Conservation (phyloP, 2,888 invertebrate genomes). For the Labia minor region DNA sequence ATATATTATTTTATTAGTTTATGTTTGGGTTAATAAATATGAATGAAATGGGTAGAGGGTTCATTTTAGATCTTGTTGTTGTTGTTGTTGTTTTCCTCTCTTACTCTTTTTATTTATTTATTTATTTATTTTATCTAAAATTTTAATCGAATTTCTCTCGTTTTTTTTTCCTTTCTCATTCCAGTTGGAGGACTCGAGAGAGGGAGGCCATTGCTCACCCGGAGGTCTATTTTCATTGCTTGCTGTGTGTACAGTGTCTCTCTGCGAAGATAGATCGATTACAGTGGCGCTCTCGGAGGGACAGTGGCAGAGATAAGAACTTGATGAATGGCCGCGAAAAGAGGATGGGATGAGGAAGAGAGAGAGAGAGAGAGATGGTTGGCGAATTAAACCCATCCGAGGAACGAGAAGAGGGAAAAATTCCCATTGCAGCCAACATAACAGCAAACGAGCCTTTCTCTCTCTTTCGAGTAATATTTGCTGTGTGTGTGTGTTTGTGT, state of each 20-base stretch:
- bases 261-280: conserved; percentile 13
- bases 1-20: too few relatives aligned
- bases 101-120: neutral
- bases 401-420: neutral
- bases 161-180: neutral
- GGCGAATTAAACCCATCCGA: neutral
- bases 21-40: too few relatives aligned
- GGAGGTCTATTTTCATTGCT: conserved; percentile 5
- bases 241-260: conserved; percentile 4
- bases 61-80: too few relatives aligned
- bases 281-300: conserved; percentile 13
- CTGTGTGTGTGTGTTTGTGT: too few relatives aligned
- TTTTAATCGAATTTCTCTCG: neutral
- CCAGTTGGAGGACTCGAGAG: too few relatives aligned
- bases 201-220: neutral
- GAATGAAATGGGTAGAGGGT: too few relatives aligned
- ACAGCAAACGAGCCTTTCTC: neutral
- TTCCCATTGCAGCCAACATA: conserved; percentile 6
- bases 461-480: neutral
- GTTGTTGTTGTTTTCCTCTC: neutral
- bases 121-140: conserved; percentile 13
- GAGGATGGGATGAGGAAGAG: neutral
- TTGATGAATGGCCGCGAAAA: conserved; percentile 13
- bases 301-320: conserved; percentile 13
- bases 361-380: neutral